Evolutionary conservation across 2,797 vertebrate species (phyloP).

Genomic region (Atherinosoma microstoma): DNA sequence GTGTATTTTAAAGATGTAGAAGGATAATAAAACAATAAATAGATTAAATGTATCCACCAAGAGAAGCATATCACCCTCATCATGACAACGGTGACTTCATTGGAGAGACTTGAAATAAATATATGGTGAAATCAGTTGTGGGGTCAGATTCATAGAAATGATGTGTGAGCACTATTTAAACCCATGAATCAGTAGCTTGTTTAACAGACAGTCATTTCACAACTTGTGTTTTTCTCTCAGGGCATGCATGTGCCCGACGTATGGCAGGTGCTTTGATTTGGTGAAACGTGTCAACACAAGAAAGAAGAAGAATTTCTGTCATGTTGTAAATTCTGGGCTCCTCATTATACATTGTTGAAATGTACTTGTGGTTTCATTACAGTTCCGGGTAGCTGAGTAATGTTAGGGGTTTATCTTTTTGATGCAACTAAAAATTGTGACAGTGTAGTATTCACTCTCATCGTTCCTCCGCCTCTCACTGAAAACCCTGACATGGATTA

Average conservation of each 20-base stretch:
- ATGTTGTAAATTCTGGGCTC: background rate
- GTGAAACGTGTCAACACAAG: background rate
- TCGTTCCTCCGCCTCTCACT: constrained; percentile 6
- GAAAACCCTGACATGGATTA: constrained; percentile 4
- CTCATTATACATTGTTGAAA: constrained; percentile 6
- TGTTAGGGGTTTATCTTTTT: constrained; percentile 28
- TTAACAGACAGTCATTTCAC: background rate
- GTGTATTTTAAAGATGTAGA: background rate
- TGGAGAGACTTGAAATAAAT: too few species aligned
- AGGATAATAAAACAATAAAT: too few species aligned
- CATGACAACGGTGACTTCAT: too few species aligned
- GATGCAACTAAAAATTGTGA: constrained; percentile 18
- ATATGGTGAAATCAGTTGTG: too few species aligned
- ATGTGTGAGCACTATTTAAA: background rate
- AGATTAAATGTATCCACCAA: too few species aligned
- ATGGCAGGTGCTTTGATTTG: background rate
- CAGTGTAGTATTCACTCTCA: constrained; percentile 16
- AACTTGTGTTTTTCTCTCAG: background rate
- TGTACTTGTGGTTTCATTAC: background rate
- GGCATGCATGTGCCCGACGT: background rate
- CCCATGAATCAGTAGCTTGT: background rate
- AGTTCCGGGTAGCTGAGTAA: background rate
- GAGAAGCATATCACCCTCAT: too few species aligned
- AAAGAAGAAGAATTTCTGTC: constrained; percentile 5
- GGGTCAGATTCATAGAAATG: background rate